phyloP scores from a whole-genome alignment of 2,797 vertebrate species.

The Cheirogaleus major region DNA sequence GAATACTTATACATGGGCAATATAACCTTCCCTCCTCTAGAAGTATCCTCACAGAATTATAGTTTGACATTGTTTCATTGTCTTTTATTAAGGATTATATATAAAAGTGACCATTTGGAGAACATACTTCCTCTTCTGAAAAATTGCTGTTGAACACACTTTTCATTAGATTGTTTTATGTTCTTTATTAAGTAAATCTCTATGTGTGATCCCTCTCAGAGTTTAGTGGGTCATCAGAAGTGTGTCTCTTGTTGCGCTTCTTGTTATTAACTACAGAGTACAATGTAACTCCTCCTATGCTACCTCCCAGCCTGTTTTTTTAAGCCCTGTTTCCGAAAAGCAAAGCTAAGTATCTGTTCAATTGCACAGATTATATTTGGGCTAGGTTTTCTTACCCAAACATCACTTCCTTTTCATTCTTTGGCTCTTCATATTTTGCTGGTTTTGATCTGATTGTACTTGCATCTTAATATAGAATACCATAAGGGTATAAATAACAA shows the following conservation, averaged over 20 bases:
- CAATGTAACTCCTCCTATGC: background rate
- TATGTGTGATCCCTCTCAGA: background rate
- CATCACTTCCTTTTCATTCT: background rate
- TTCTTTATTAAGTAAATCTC: background rate
- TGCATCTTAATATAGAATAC: conserved; percentile 20
- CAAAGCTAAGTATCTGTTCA: background rate
- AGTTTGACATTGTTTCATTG: background rate
- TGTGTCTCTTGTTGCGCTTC: background rate
- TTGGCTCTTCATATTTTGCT: background rate
- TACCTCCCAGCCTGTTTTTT: background rate
- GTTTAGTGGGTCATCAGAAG: background rate
- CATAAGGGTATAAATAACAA: background rate
- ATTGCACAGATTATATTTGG: background rate
- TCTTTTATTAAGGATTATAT: background rate
- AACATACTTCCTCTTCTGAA: background rate
- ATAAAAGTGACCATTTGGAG: background rate
- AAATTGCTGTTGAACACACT: background rate
- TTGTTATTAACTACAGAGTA: conserved; percentile 27
- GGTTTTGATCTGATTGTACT: conserved; percentile 8
- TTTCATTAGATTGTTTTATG: conserved; percentile 25
- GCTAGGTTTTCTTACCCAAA: background rate
- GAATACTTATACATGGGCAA: background rate
- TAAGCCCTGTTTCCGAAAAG: conserved; percentile 40
- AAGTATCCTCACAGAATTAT: background rate
- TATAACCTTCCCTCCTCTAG: background rate